Evolutionary conservation across 2,888 invertebrate species (phyloP).

Genomic region (Spisula subtruncata): DNA sequence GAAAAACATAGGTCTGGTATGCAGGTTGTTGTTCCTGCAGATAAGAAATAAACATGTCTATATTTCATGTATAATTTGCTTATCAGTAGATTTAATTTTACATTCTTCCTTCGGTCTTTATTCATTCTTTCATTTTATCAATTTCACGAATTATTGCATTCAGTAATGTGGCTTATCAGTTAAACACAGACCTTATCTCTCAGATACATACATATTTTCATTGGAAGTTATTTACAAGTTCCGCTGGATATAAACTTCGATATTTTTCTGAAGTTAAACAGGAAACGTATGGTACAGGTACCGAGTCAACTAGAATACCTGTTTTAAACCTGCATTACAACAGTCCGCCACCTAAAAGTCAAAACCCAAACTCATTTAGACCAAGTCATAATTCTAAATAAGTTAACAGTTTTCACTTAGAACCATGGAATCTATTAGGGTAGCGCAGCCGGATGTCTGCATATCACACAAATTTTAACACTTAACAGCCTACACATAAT

Average conservation of each 20-base stretch:
- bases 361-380: no score
- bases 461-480: no score
- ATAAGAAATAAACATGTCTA: constrained; percentile 1
- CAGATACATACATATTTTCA: neutral
- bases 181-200: neutral
- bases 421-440: no score
- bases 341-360: neutral
- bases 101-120: neutral
- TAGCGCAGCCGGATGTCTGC: no score
- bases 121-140: constrained; percentile 20
- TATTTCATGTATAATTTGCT: neutral
- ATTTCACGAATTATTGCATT: constrained; percentile 10
- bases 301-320: neutral
- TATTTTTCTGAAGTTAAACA: neutral
- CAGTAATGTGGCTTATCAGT: neutral
- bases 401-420: no score
- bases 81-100: neutral
- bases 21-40: neutral
- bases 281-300: neutral
- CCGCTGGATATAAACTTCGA: neutral
- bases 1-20: neutral
- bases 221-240: constrained; percentile 1
- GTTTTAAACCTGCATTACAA: neutral
- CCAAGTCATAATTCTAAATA: no score
- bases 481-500: no score